Base-by-base conservation (phyloP, 2,113 vertebrate species). In the Alosa alosa region DNA sequence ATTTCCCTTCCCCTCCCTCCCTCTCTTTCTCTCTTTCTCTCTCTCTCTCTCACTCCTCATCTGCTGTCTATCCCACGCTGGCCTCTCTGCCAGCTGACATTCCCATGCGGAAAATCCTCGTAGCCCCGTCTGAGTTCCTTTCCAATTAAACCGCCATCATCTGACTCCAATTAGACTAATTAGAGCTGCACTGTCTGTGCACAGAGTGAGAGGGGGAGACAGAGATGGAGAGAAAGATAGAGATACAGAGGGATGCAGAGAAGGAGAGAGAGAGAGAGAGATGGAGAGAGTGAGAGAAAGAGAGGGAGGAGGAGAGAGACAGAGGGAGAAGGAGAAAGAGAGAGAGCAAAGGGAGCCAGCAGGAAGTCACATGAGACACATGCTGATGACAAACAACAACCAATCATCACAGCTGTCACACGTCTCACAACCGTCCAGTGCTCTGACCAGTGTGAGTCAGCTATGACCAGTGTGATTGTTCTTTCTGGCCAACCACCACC, bases 81-180 rank as follows among this genome's bases (percentile, higher is more conserved):
- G 49, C 50, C 15, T 17, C 50, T 52, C 11, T 52, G 50, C 50
- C 50, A 52, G 50, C 50, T 52, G 50, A 64, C 22, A 64, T 64
- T 64, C n/a, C 50, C 50, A 11, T 25, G 60, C 22, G n/a, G 20
- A n/a, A 72, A 72, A 36, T 25, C n/a, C 64, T n/a, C n/a, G 10
- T 72, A 72, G 64, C 64, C 64, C 64, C 25, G 64, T 72, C 64
- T 72, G 64, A 25, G 11, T 36, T 72, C 64, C 64, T 72, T 36
- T 31, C 64, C 64, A 72, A 72, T 72, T 72, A 72, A 72, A n/a
- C 25, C n/a, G 4, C 64, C 64, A 72, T 72, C 64, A 72, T 72
- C 64, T 72, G 64, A 72, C 64, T 72, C n/a, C 64, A 72, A 72
- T 72, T 72, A 72, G 7, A 31, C 25, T 31, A 31, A 72, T 72